phyloP scores from a whole-genome alignment of 2,797 vertebrate species.

The Neosilurus mollespiculum region DNA sequence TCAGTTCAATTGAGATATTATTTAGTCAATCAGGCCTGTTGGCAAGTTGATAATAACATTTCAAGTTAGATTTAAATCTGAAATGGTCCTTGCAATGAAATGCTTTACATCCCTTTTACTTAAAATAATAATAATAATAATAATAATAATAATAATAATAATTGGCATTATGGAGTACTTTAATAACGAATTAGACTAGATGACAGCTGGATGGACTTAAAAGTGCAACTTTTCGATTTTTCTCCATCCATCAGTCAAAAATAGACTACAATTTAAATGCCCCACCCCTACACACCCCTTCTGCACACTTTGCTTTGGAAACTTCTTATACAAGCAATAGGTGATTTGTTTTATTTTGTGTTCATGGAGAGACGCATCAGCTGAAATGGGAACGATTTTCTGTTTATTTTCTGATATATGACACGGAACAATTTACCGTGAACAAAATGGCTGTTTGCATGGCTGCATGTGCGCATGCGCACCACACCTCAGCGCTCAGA shows the following conservation, averaged over 20 bases:
- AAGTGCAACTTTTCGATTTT: not conserved
- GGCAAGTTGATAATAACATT: too few relatives aligned
- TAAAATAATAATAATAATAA: too few relatives aligned
- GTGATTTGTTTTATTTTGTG: not conserved
- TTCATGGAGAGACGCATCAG: not conserved
- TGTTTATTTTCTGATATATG: slow-evolving; percentile 22
- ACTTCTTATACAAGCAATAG: not conserved
- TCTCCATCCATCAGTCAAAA: not conserved
- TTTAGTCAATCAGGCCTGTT: too few relatives aligned
- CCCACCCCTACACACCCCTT: not conserved
- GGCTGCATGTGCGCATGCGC: slow-evolving; percentile 71
- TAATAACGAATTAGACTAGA: not conserved
- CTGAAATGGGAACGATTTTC: not conserved
- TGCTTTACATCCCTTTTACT: too few relatives aligned
- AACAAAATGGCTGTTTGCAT: slow-evolving; percentile 68
- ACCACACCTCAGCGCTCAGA: slow-evolving; percentile 69
- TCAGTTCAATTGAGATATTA: too few relatives aligned
- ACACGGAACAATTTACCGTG: slow-evolving; percentile 24
- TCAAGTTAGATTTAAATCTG: too few relatives aligned
- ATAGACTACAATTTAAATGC: not conserved
- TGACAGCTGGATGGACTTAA: not conserved
- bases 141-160: too few relatives aligned
- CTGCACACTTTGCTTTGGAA: not conserved
- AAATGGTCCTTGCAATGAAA: too few relatives aligned
- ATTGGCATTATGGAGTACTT: not conserved